A percentile compares a stretch with the other conserved stretches of the same genome.
phyloP scores from a whole-genome alignment of 2,797 vertebrate species.

The Pseudotriccus pelzelni region DNA sequence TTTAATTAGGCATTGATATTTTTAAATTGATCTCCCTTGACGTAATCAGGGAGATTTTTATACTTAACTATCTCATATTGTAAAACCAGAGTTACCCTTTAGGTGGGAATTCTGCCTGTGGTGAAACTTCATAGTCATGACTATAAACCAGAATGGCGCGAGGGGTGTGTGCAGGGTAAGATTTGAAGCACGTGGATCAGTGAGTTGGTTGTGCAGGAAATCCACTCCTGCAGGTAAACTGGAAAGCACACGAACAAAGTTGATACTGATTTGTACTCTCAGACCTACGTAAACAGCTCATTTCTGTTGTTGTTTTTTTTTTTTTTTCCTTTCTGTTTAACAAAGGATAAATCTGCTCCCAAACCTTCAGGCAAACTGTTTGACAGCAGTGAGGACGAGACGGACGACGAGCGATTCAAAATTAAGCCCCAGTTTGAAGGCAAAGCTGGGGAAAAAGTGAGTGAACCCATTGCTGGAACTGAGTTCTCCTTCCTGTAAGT shows the following conservation, averaged over 20 bases:
- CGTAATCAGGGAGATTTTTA: background rate
- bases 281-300: background rate
- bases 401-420: slow-evolving; percentile 78
- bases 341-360: slow-evolving; percentile 34
- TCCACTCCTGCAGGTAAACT: background rate
- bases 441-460: slow-evolving; percentile 90
- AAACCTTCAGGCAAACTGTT: slow-evolving; percentile 79
- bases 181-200: accelerated
- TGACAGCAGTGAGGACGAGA: slow-evolving; percentile 80
- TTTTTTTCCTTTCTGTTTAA: background rate
- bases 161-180: background rate
- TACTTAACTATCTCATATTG: background rate
- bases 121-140: background rate
- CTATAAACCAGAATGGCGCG: background rate
- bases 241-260: background rate
- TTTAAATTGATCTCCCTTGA: background rate
- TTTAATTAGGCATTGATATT: background rate
- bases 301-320: background rate
- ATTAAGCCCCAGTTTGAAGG: slow-evolving; percentile 95
- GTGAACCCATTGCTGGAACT: slow-evolving; percentile 15
- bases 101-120: background rate
- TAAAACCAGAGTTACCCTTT: background rate
- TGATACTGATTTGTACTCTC: background rate
- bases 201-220: background rate
- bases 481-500: background rate